phyloP scores from a whole-genome alignment of 2,888 invertebrate species.

The Drosophila mercatorum region DNA sequence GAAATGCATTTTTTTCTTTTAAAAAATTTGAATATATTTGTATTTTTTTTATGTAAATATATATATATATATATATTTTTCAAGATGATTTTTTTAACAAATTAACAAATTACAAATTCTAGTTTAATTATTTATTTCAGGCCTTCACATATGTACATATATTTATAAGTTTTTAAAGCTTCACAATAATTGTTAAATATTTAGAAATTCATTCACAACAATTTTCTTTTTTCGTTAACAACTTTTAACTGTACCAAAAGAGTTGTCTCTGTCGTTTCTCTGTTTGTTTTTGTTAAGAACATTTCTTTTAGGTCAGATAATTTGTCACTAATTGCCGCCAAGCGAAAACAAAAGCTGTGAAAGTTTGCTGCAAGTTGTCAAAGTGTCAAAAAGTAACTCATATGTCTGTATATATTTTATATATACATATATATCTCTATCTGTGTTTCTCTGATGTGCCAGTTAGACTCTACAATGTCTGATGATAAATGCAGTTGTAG shows the following conservation, averaged over 20 bases:
- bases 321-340: conserved; percentile 54
- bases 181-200: not conserved
- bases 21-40: not conserved
- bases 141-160: not conserved
- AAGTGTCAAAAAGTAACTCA: not conserved
- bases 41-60: not conserved
- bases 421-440: not conserved
- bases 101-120: not conserved
- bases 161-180: not conserved
- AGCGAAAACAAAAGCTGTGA: conserved; percentile 47
- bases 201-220: not conserved
- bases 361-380: conserved; percentile 45
- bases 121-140: no score
- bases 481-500: conserved; percentile 62
- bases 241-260: conserved; percentile 3
- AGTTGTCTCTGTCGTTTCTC: no score
- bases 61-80: no score
- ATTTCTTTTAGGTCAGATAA: conserved; percentile 18
- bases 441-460: conserved; percentile 39
- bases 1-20: not conserved
- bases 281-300: conserved; percentile 42
- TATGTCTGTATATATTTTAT: not conserved
- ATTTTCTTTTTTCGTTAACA: not conserved
- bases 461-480: conserved; percentile 40
- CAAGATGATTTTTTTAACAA: not conserved